Base-by-base conservation (phyloP, 2,888 invertebrate genomes). In the Crocallis elinguaria region DNA sequence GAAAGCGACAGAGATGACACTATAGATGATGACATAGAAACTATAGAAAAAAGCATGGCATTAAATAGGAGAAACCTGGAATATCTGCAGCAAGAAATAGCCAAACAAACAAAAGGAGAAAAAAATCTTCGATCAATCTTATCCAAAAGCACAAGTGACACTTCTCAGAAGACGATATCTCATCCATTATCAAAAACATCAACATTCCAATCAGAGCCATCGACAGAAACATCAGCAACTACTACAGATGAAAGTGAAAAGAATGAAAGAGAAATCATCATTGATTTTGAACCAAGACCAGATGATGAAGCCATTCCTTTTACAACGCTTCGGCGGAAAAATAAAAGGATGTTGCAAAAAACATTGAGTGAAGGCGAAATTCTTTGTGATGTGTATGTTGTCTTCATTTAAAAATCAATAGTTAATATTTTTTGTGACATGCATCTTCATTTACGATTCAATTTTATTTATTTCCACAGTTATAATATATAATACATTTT, bases 311-410 rank as follows among this genome's bases (percentile, higher is more conserved):
- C 95, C 12, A 94, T 94, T 44, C 93, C 93, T 43, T 93, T 93
- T 44, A 93, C 93, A 55, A 92, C 93, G 2, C 66, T 89, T 32
- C 73, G 78, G 23, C 90, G 92, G 49, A 92, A 92, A 74, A 91
- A 88, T 61, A 92, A 88, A 67, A 90, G 87, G 69, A 83, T 82
- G 77, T 84, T 96, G 53, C 94, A 95, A 54, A 96, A 96, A 88
- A 96, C 96, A 0, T 89, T 95, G 57, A 96, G 96, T 0, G 96
- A 97, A 80, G 95, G 96, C 0, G 96, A 96, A 86, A 96, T 96
- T 68, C 82, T 96, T 35, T 73, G 94, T 58, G 94, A 94, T 50
- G 87, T 83, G 92, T 92, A 79, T 82, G 90, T 87, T n/a, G n/a
- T n/a, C n/a, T n/a, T n/a, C n/a, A n/a, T n/a, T n/a, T n/a, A n/a